These are phyloP conservation scores for Martes martes DNA, from an alignment of 2,113 vertebrate genomes.

Conservation along the genomic window DNA sequence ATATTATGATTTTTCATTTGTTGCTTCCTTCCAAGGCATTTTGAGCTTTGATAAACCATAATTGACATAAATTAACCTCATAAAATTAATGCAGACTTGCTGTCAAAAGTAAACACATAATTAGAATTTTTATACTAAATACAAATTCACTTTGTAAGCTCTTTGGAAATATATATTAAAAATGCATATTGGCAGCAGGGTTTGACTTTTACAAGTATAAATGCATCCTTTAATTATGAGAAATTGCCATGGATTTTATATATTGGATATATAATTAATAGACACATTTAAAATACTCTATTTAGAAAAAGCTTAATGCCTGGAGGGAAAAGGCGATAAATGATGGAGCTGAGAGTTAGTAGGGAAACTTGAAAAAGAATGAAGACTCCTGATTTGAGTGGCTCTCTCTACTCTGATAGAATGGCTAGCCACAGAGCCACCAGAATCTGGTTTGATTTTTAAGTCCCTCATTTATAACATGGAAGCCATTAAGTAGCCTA, in stretches of 20 bases:
- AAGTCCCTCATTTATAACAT: neutral
- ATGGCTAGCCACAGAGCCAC: neutral
- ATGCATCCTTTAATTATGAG: conserved; percentile 22
- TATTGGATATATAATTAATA: conserved; percentile 3
- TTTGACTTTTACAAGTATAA: conserved; percentile 34
- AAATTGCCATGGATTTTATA: neutral
- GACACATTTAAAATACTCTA: neutral
- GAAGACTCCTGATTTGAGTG: neutral
- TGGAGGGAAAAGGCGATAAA: neutral
- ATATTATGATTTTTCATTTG: neutral
- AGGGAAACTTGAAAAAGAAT: neutral
- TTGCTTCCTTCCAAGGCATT: conserved; percentile 19
- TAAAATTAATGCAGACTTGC: conserved; percentile 31
- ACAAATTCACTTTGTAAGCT: conserved; percentile 19
- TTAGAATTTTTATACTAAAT: conserved; percentile 32
- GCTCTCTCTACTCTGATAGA: neutral
- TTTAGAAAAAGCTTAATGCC: neutral
- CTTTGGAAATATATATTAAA: conserved; percentile 34
- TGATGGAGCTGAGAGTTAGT: neutral
- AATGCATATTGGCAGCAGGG: neutral
- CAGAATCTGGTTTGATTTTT: neutral
- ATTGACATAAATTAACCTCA: conserved; percentile 10
- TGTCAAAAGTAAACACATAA: conserved; percentile 1
- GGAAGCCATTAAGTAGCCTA: neutral
- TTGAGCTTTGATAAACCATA: conserved; percentile 25